phyloP scores from a whole-genome alignment of 2,113 vertebrate genomes.

The Siphamia tubifer region DNA sequence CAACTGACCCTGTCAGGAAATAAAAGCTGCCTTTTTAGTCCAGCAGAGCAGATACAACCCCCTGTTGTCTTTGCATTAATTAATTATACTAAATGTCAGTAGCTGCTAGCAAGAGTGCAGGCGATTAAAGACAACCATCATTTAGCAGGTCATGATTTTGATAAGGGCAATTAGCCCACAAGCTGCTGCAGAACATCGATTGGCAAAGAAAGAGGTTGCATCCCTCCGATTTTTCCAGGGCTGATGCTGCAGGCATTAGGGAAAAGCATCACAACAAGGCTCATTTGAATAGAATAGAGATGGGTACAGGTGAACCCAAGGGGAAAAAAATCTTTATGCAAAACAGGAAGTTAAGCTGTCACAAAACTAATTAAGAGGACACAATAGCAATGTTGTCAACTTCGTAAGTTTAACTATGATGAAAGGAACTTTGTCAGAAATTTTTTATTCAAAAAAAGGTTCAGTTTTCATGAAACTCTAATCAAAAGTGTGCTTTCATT shows the following conservation, averaged over 20 bases:
- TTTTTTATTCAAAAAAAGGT: slow-evolving; percentile 20
- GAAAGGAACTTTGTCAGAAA: background rate
- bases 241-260: background rate
- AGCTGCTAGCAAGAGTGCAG: slow-evolving; percentile 59
- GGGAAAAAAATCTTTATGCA: slow-evolving; percentile 4
- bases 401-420: background rate
- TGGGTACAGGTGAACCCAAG: background rate
- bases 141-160: slow-evolving; percentile 76
- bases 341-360: slow-evolving; percentile 2
- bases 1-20: slow-evolving; percentile 1
- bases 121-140: slow-evolving; percentile 68
- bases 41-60: slow-evolving; percentile 31
- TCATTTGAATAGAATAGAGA: background rate
- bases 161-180: slow-evolving; percentile 80
- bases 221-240: slow-evolving; percentile 9
- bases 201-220: slow-evolving; percentile 17
- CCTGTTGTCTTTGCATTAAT: slow-evolving; percentile 68
- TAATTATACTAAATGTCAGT: slow-evolving; percentile 78
- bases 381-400: background rate
- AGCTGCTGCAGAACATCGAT: slow-evolving; percentile 74
- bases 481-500: background rate
- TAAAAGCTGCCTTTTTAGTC: slow-evolving; percentile 20
- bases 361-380: background rate
- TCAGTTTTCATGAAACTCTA: background rate
- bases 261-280: background rate